Percentiles rank a stretch among this genome's conserved stretches.
Evolutionary conservation across 2,888 invertebrate species (phyloP).

Genomic region (Sylvicola cinctus): DNA sequence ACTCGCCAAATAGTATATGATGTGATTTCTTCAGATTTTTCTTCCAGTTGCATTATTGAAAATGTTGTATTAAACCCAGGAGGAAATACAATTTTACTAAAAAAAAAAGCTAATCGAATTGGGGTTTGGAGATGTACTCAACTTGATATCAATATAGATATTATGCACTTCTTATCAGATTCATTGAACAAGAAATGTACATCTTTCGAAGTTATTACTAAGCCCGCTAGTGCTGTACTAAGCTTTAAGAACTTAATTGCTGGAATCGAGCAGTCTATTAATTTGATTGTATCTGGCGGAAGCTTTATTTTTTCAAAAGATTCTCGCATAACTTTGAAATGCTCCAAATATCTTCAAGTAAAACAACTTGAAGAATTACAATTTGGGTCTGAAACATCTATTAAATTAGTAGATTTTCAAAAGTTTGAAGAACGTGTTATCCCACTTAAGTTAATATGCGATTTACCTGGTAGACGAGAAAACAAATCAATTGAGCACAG

Average conservation of each 20-base stretch:
- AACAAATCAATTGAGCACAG: constrained; percentile 52
- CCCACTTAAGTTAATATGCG: constrained; percentile 45
- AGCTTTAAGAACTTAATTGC: constrained; percentile 52
- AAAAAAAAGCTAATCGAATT: constrained; percentile 36
- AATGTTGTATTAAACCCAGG: constrained; percentile 39
- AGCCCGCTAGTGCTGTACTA: constrained; percentile 30
- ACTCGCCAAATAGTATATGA: constrained; percentile 47
- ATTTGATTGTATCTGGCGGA: constrained; percentile 54
- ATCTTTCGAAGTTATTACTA: constrained; percentile 26
- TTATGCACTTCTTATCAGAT: constrained; percentile 52
- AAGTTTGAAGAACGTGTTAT: constrained; percentile 45
- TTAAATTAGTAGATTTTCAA: constrained; percentile 33
- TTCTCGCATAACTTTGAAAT: constrained; percentile 22
- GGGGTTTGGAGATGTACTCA: constrained; percentile 47
- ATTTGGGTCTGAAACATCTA: constrained; percentile 31
- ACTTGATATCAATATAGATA: constrained; percentile 26
- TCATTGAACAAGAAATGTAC: constrained; percentile 21
- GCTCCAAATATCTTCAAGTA: constrained; percentile 17
- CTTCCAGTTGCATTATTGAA: too few relatives aligned
- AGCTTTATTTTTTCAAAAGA: constrained; percentile 52
- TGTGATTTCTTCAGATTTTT: too few relatives aligned
- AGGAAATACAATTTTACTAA: constrained; percentile 37
- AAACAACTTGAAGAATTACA: constrained; percentile 4
- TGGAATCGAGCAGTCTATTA: constrained; percentile 59
- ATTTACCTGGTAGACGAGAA: constrained; percentile 48